Base-by-base conservation (phyloP, 2,888 invertebrate genomes). In the Bombylius discolor region DNA sequence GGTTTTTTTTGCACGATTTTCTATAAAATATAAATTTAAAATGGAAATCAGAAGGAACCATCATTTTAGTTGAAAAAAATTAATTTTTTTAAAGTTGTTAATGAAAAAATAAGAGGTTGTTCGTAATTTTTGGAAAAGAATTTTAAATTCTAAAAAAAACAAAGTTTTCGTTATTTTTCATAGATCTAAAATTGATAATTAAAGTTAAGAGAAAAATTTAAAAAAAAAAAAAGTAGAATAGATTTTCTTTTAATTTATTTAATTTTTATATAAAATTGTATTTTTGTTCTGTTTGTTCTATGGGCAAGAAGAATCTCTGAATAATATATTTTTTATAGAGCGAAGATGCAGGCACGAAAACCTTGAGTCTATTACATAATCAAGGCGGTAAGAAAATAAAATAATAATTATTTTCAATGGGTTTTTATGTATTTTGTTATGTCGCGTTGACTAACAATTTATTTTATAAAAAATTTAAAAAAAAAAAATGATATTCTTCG, bases 271-370 rank as follows among this genome's bases (percentile, higher is more conserved):
- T 23, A 2, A 23, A 23, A 23, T 23, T 23, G 23, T 23, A 23
- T 23, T 23, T 23, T 23, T 23, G 23, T 23, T 23, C 23, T 23
- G 23, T 23, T 23, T 23, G 23, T 23, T 23, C 23, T 23, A 23
- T 23, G 23, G 23, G 23, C 23, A 23, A 23, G 23, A 23, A 23
- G 23, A 23, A 23, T 23, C 23, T 23, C 23, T 23, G 23, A 23
- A 23, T 23, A 23, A 23, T 23, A 23, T 23, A 61, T 60, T 58
- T 62, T 61, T 62, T 63, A 60, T 85, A 93, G 92, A 91, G 90
- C 81, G 88, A 91, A 83, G 92, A 93, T 75, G 83, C 87, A 75
- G 93, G 91, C 76, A 85, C 87, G 78, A 85, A 88, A 80, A 92
- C 92, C 74, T 79, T 91, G 80, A 85, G 87, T 78, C 84, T 85